Percentiles rank a stretch among this genome's conserved stretches.
Evolutionary conservation across 2,797 vertebrate species (phyloP).

Genomic region (Euphonia xanthogaster): DNA sequence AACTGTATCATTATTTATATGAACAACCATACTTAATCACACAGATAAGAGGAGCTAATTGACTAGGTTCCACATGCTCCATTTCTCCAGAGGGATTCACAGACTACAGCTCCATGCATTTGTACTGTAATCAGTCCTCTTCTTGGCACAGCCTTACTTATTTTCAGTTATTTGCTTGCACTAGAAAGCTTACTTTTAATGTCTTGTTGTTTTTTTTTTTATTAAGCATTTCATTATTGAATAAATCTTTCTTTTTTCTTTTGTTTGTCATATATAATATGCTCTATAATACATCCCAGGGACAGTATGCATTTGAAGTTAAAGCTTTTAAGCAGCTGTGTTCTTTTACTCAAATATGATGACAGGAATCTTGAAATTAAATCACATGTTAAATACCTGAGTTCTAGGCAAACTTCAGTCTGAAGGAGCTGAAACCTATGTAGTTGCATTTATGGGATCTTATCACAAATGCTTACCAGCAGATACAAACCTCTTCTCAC

Average conservation of each 20-base stretch:
- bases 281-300: accelerated
- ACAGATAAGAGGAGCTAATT: background rate
- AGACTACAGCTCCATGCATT: background rate
- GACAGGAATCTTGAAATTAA: background rate
- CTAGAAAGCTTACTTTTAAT: background rate
- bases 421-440: background rate
- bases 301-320: background rate
- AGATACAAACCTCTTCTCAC: background rate
- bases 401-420: background rate
- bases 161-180: background rate
- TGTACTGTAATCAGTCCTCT: background rate
- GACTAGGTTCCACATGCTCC: background rate
- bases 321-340: background rate
- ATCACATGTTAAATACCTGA: background rate
- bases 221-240: background rate
- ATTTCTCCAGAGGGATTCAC: background rate
- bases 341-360: background rate
- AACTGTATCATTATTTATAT: background rate
- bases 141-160: background rate
- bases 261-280: background rate
- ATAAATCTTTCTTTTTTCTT: background rate
- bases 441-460: background rate
- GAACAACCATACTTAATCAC: background rate
- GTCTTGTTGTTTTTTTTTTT: background rate
- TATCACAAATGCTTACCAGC: background rate